phyloP scores from a whole-genome alignment of 1,140 invertebrate species.

The Brachionus koreanus region DNA sequence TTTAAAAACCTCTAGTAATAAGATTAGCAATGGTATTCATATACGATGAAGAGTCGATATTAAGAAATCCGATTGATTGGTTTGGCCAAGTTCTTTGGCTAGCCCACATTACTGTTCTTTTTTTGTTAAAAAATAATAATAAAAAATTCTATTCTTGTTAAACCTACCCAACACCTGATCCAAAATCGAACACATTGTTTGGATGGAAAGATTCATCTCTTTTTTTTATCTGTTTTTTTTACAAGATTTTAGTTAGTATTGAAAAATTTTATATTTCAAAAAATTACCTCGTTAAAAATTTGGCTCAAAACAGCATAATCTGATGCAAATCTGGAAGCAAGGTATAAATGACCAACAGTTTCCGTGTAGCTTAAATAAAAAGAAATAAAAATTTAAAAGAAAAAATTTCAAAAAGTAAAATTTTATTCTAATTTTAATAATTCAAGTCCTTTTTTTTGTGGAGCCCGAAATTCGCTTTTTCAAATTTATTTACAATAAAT shows the following conservation, averaged over 20 bases:
- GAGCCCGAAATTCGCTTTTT: too few relatives aligned
- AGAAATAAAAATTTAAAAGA: background rate
- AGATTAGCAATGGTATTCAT: constrained; percentile 30
- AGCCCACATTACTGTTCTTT: constrained; percentile 36
- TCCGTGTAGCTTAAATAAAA: background rate
- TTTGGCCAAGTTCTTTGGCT: background rate
- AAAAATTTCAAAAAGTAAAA: too few relatives aligned
- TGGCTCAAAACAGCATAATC: constrained; percentile 31
- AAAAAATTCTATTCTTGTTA: background rate
- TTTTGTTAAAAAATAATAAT: background rate
- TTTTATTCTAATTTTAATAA: too few relatives aligned
- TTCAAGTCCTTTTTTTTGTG: too few relatives aligned
- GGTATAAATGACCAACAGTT: background rate
- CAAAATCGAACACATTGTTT: constrained; percentile 27
- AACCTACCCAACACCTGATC: constrained; percentile 17
- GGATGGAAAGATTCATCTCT: constrained; percentile 12
- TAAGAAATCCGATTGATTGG: background rate
- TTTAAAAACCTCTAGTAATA: constrained; percentile 17
- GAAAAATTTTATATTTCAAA: background rate
- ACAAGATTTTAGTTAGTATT: background rate
- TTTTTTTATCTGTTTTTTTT: constrained; percentile 39
- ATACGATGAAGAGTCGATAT: background rate
- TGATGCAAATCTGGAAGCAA: constrained; percentile 21
- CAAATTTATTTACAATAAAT: too few relatives aligned
- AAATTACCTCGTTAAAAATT: constrained; percentile 27